phyloP scores from a whole-genome alignment of 2,888 invertebrate genomes.

The Drosophila kanekoi region DNA sequence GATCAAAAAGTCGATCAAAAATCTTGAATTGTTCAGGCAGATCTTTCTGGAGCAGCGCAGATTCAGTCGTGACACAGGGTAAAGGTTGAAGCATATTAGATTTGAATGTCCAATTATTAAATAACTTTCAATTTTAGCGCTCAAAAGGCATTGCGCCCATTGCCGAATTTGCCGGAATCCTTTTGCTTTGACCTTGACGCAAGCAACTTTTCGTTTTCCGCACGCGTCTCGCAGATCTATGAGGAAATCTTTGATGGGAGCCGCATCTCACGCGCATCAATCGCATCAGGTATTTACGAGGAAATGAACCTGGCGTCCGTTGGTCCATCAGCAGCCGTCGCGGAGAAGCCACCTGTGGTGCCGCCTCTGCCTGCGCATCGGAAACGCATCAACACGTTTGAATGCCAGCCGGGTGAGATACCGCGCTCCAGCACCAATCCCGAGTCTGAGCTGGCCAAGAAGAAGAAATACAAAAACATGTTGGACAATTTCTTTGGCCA shows the following conservation, averaged over 20 bases:
- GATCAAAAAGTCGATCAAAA: slow-evolving; percentile 85
- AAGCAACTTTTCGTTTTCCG: slow-evolving; percentile 75
- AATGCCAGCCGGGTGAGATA: slow-evolving; percentile 71
- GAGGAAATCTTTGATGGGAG: slow-evolving; percentile 84
- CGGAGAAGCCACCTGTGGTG: slow-evolving; percentile 64
- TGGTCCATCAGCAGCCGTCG: slow-evolving; percentile 37
- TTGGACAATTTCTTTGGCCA: slow-evolving; percentile 82
- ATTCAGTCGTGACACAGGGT: slow-evolving; percentile 73
- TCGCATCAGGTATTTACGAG: slow-evolving; percentile 85
- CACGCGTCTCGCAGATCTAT: slow-evolving; percentile 84
- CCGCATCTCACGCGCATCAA: slow-evolving; percentile 80
- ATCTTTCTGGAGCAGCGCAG: slow-evolving; percentile 83
- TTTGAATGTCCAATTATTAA: background rate
- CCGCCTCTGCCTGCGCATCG: slow-evolving; percentile 83
- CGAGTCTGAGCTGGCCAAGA: slow-evolving; percentile 83
- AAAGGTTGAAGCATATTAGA: background rate
- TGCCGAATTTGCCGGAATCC: slow-evolving; percentile 83
- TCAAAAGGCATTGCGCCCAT: slow-evolving; percentile 81
- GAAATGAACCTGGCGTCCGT: slow-evolving; percentile 83
- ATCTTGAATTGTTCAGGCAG: slow-evolving; percentile 84
- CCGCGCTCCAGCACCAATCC: slow-evolving; percentile 84
- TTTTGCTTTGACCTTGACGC: slow-evolving; percentile 60
- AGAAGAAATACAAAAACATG: slow-evolving; percentile 82
- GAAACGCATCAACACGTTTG: slow-evolving; percentile 84
- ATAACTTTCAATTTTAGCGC: slow-evolving; percentile 1